Evolutionary conservation across 2,797 vertebrate species (phyloP).

Genomic region (Pseudochirops corinnae): DNA sequence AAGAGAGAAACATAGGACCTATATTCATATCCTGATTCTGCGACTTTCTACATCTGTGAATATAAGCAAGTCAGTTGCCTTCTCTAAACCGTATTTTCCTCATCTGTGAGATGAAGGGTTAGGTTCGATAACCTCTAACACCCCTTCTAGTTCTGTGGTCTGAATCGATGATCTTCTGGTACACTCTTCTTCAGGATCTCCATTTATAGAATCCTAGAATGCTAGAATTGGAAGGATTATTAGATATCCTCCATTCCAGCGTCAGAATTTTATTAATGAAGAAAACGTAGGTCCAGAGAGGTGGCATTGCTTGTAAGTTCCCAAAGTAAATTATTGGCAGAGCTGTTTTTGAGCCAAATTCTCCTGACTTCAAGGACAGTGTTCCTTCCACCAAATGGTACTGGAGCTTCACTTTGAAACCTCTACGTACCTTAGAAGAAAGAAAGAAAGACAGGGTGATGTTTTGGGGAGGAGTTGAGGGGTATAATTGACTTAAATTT

Average conservation of each 20-base stretch:
- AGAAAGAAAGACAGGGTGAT: neutral
- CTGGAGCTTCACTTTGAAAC: neutral
- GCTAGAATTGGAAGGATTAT: slow-evolving; percentile 13
- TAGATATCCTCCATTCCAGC: neutral
- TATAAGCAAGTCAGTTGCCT: neutral
- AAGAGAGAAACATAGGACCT: neutral
- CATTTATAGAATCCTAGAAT: neutral
- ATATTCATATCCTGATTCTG: neutral
- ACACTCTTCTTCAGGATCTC: neutral
- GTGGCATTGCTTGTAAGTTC: neutral
- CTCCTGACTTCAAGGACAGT: neutral
- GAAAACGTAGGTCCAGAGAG: neutral
- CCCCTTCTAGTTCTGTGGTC: neutral
- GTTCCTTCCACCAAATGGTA: neutral
- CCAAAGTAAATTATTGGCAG: neutral
- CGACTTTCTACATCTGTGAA: neutral
- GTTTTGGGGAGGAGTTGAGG: neutral
- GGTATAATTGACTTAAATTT: neutral
- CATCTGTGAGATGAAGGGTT: neutral
- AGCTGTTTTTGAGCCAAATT: neutral
- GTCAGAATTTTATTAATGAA: neutral
- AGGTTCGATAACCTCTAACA: neutral
- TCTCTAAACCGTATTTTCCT: neutral
- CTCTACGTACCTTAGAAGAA: neutral
- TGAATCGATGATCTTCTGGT: neutral